Percentiles rank a stretch among this genome's conserved stretches.
Conservation (phyloP, 2,888 invertebrate species). For the Eulithis testata region DNA sequence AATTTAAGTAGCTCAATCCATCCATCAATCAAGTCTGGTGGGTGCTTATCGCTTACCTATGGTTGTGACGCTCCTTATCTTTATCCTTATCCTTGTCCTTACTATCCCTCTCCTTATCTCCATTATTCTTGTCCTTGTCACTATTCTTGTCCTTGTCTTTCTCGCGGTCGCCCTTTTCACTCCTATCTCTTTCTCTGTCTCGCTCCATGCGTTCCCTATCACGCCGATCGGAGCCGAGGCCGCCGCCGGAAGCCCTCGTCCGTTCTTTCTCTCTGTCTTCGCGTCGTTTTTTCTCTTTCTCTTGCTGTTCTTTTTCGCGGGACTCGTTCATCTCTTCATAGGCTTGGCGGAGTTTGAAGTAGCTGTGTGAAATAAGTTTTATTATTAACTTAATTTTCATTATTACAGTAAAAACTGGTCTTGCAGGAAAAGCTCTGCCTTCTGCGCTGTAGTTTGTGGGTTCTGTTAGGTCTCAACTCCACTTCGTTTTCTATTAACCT, state of each 20-base stretch:
- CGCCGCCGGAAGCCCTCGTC: slow-evolving; percentile 61
- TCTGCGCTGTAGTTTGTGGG: no score
- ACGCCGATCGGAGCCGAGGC: slow-evolving; percentile 72
- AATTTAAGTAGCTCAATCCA: no score
- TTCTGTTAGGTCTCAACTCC: no score
- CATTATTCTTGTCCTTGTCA: slow-evolving; percentile 27
- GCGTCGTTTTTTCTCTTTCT: slow-evolving; percentile 77
- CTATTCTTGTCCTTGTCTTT: slow-evolving; percentile 24
- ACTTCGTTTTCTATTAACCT: no score
- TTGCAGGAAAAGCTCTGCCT: no score
- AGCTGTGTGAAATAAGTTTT: slow-evolving; percentile 59
- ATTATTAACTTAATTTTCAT: no score
- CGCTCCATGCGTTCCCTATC: slow-evolving; percentile 77
- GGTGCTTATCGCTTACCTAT: slow-evolving; percentile 26
- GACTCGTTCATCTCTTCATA: slow-evolving; percentile 87
- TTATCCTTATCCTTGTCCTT: slow-evolving; percentile 32
- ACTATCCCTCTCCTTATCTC: slow-evolving; percentile 28
- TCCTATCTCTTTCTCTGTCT: slow-evolving; percentile 70
- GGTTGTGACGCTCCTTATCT: slow-evolving; percentile 45
- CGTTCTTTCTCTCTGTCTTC: slow-evolving; percentile 77
- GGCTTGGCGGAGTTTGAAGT: slow-evolving; percentile 88
- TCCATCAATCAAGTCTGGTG: no score
- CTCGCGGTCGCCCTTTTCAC: slow-evolving; percentile 45
- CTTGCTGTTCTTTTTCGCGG: slow-evolving; percentile 86
- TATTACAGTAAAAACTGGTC: no score